Percentiles rank a stretch among this genome's conserved stretches.
Conservation (phyloP, 2,888 invertebrate species). For the Alcis repandata region DNA sequence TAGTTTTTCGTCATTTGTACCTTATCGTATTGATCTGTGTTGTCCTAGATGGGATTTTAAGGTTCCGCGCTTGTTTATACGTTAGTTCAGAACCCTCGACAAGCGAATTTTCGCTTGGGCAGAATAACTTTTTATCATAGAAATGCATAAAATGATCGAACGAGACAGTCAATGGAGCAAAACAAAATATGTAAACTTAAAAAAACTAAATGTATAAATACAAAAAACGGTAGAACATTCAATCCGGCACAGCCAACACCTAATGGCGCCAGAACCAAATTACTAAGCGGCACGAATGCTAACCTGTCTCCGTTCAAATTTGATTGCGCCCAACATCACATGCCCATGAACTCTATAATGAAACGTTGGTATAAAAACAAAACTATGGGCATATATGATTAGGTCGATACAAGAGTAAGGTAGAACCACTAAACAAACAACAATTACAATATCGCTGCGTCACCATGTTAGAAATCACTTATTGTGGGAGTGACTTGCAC, state of each 20-base stretch:
- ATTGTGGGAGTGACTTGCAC: conserved; percentile 84
- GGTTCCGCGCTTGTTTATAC: too few species aligned
- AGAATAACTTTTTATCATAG: too few species aligned
- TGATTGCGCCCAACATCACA: conserved; percentile 84
- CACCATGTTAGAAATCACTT: conserved; percentile 85
- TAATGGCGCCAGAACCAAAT: conserved; percentile 81
- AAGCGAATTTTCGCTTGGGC: too few species aligned
- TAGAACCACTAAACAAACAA: conserved; percentile 86
- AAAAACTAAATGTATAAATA: too few species aligned
- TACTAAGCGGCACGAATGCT: conserved; percentile 75
- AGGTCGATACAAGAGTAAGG: conserved; percentile 86
- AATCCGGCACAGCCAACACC: conserved; percentile 72
- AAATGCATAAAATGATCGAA: too few species aligned
- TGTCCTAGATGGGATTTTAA: too few species aligned
- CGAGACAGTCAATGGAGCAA: neutral
- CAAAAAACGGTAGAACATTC: conserved; percentile 62
- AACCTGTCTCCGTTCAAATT: conserved; percentile 85
- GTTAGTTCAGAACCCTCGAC: too few species aligned
- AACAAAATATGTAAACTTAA: too few species aligned
- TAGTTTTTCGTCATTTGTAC: too few species aligned
- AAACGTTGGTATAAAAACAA: conserved; percentile 84
- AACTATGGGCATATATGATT: conserved; percentile 86
- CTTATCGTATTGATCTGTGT: too few species aligned
- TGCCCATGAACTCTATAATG: conserved; percentile 86
- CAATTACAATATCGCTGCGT: conserved; percentile 83